Conservation (phyloP, 2,113 vertebrate species). For the Marcusenius ussheri region DNA sequence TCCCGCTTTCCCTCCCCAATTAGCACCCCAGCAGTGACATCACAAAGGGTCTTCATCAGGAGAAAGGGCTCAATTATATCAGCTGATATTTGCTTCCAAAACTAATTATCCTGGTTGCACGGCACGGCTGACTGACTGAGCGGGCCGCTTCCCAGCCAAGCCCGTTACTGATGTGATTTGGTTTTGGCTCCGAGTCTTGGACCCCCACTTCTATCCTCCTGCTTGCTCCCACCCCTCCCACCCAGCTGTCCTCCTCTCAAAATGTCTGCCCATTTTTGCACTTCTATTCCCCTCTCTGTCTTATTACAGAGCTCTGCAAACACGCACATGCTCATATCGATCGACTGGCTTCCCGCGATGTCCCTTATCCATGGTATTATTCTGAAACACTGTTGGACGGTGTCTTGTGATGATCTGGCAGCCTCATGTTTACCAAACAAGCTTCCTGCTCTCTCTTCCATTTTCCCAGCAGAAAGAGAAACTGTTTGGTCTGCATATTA, state of each 20-base stretch:
- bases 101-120: slow-evolving; percentile 69
- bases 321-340: neutral
- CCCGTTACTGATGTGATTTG: slow-evolving; percentile 61
- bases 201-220: slow-evolving; percentile 20
- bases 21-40: slow-evolving; percentile 64
- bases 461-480: neutral
- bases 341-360: neutral
- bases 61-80: slow-evolving; percentile 71
- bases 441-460: neutral
- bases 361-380: neutral
- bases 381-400: neutral
- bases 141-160: slow-evolving; percentile 50
- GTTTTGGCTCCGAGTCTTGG: slow-evolving; percentile 47
- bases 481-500: slow-evolving; percentile 1
- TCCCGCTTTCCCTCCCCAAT: slow-evolving; percentile 52
- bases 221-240: neutral
- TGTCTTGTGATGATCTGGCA: neutral
- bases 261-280: neutral
- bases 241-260: neutral
- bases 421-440: neutral
- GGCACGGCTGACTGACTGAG: slow-evolving; percentile 59
- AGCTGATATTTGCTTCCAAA: slow-evolving; percentile 71
- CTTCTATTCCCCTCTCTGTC: neutral
- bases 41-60: slow-evolving; percentile 69
- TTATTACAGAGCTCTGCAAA: neutral